Evolutionary conservation across 2,797 vertebrate species (phyloP).

Genomic region (Eurystomus glaucurus): DNA sequence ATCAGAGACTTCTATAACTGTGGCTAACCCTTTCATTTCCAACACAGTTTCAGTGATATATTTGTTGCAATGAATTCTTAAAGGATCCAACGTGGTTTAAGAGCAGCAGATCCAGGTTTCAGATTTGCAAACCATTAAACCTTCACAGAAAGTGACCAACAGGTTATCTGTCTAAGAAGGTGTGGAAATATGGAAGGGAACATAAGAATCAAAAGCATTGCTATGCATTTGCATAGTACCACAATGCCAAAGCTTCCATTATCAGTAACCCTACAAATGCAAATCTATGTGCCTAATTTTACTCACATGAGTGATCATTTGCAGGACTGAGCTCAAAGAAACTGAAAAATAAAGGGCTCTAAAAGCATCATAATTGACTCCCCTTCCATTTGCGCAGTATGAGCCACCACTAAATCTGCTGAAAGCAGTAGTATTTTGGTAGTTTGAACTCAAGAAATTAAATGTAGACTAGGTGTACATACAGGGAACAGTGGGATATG

Average conservation of each 20-base stretch:
- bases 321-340: background rate
- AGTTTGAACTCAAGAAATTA: background rate
- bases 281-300: slow-evolving; percentile 18
- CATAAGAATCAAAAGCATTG: background rate
- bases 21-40: background rate
- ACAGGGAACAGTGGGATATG: background rate
- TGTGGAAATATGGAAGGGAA: background rate
- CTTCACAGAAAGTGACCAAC: background rate
- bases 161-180: background rate
- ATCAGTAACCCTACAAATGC: background rate
- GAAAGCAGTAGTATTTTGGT: background rate
- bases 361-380: slow-evolving; percentile 25
- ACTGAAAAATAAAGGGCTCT: background rate
- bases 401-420: background rate
- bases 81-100: background rate
- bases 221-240: background rate
- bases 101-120: background rate
- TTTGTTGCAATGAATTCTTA: background rate
- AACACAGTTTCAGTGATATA: background rate
- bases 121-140: background rate
- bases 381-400: background rate
- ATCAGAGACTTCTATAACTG: background rate
- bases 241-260: background rate
- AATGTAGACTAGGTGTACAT: background rate
- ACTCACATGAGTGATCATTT: background rate